A percentile compares a stretch with the other conserved stretches of the same genome.
These are phyloP conservation scores for Oreochromis grahami DNA, from an alignment of 2,797 vertebrate species.

Conservation along the genomic window DNA sequence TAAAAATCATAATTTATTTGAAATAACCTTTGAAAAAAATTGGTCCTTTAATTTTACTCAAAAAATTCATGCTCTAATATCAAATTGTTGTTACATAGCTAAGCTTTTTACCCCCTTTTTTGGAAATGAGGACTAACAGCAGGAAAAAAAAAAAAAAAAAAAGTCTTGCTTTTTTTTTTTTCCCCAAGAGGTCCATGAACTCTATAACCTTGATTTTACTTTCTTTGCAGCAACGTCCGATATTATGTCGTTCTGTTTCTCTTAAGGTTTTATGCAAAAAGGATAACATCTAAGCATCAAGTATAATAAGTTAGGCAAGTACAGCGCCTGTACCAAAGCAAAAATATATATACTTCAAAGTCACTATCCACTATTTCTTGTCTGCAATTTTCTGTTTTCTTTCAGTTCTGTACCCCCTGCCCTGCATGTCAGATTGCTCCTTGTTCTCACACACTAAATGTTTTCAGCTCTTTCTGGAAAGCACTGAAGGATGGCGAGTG, in stretches of 20 bases:
- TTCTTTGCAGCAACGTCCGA: neutral
- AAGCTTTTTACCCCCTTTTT: neutral
- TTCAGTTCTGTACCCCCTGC: neutral
- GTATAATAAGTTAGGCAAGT: neutral
- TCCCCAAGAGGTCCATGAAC: neutral
- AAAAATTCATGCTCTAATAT: neutral
- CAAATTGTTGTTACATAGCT: neutral
- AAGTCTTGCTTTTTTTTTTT: neutral
- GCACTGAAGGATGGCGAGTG: neutral
- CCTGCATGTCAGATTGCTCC: neutral
- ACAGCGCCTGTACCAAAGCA: neutral
- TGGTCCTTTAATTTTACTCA: neutral
- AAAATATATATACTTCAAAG: neutral
- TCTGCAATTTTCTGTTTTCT: neutral
- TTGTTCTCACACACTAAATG: neutral
- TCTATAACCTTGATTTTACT: neutral
- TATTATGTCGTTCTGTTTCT: neutral
- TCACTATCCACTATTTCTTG: neutral
- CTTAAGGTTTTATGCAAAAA: neutral
- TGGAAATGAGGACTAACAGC: fast-evolving
- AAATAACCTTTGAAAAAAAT: neutral
- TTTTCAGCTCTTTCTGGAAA: neutral
- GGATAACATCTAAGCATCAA: neutral
- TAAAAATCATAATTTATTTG: neutral
- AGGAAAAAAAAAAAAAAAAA: fast-evolving